Percentiles rank a stretch among this genome's conserved stretches.
These are phyloP conservation scores for Lepeophtheirus salmonis DNA, from an alignment of 1,140 invertebrate species.

Conservation along the genomic window DNA sequence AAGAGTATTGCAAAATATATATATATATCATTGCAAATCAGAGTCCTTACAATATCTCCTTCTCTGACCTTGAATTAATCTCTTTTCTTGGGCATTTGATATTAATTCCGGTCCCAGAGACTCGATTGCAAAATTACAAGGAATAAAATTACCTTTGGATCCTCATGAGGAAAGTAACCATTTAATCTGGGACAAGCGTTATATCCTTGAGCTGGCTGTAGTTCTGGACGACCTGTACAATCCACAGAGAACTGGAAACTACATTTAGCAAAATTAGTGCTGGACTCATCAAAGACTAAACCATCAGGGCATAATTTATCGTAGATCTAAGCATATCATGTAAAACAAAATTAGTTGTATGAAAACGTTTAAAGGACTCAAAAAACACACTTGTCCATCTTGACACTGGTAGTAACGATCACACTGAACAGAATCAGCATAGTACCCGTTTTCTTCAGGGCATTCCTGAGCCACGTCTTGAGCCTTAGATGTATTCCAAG, in stretches of 20 bases:
- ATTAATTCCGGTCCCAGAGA: too few species aligned
- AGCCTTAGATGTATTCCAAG: neutral
- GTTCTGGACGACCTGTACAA: conserved; percentile 57
- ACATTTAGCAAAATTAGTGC: conserved; percentile 65
- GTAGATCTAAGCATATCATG: conserved; percentile 4
- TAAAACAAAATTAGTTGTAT: neutral
- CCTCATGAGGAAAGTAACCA: conserved; percentile 56
- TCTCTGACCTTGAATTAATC: conserved; percentile 16
- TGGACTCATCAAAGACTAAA: conserved; percentile 59
- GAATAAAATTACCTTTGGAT: conserved; percentile 30
- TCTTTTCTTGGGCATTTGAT: too few species aligned
- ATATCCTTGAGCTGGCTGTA: conserved; percentile 33
- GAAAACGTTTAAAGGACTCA: too few species aligned
- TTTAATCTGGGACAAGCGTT: conserved; percentile 49
- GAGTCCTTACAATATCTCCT: conserved; percentile 3
- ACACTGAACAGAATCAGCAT: conserved; percentile 27
- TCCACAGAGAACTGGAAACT: conserved; percentile 66
- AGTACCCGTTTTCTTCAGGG: conserved; percentile 28
- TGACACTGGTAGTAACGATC: conserved; percentile 65
- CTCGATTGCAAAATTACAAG: too few species aligned
- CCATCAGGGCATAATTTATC: conserved; percentile 64
- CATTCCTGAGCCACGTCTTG: conserved; percentile 23
- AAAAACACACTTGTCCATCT: conserved; percentile 45
- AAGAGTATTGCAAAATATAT: conserved; percentile 7
- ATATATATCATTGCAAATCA: neutral